A percentile compares a stretch with the other conserved stretches of the same genome.
Evolutionary conservation across 2,888 invertebrate genomes (phyloP).

Genomic region (Drosophila recens): DNA sequence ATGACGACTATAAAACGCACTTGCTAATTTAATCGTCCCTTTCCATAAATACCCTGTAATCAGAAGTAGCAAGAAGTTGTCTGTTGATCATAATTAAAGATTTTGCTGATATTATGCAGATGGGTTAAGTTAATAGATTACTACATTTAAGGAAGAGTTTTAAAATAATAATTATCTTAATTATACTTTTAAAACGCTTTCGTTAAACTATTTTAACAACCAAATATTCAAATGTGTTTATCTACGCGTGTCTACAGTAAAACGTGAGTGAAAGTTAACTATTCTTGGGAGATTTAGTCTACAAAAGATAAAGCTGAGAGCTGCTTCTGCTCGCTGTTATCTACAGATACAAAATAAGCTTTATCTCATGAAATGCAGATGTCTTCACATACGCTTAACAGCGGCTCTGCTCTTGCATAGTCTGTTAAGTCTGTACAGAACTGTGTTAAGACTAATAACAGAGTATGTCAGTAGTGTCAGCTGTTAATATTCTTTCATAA

Average conservation of each 20-base stretch:
- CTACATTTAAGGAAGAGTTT: neutral
- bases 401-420: neutral
- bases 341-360: slow-evolving; percentile 1
- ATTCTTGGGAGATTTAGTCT: slow-evolving; percentile 5
- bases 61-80: neutral
- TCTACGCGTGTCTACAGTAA: slow-evolving; percentile 1
- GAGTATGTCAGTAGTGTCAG: slow-evolving; percentile 19
- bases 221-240: slow-evolving; percentile 12
- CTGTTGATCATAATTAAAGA: too few species aligned
- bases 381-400: slow-evolving; percentile 2
- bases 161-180: neutral
- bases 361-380: slow-evolving; percentile 3
- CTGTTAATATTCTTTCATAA: slow-evolving; percentile 9
- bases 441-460: neutral
- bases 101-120: neutral
- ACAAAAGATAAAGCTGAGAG: slow-evolving; percentile 11
- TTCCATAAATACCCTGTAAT: slow-evolving; percentile 43
- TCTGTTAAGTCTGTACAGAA: neutral
- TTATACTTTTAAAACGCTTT: slow-evolving; percentile 4
- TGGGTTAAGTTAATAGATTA: neutral
- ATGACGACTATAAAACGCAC: slow-evolving; percentile 49
- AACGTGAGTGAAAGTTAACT: slow-evolving; percentile 26
- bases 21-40: slow-evolving; percentile 72
- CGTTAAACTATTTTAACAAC: neutral
- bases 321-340: neutral